These are phyloP conservation scores for Thereva nobilitata DNA, from an alignment of 2,888 invertebrate species.

Conservation along the genomic window DNA sequence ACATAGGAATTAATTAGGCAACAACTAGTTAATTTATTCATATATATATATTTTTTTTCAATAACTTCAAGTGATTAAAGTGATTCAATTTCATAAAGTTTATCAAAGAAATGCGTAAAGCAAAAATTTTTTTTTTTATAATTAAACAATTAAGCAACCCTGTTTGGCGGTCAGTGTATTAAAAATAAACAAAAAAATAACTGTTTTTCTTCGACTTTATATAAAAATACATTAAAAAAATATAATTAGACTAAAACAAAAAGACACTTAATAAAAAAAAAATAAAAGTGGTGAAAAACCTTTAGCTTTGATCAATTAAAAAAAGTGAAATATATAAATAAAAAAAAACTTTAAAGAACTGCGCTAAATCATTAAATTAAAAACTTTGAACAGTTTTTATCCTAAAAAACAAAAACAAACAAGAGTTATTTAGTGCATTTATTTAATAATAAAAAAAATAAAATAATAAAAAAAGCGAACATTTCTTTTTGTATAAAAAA, in stretches of 20 bases:
- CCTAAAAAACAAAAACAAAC: too few species aligned
- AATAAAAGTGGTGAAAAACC: too few species aligned
- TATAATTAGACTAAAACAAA: constrained; percentile 3
- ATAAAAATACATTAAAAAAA: constrained; percentile 11
- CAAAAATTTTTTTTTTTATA: constrained; percentile 22
- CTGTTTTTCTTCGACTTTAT: constrained; percentile 24
- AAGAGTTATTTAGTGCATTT: too few species aligned
- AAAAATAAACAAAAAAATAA: constrained; percentile 20
- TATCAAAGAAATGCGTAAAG: constrained; percentile 29
- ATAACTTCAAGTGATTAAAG: constrained; percentile 34
- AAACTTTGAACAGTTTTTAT: too few species aligned
- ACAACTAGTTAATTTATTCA: constrained; percentile 19
- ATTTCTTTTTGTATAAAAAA: too few species aligned
- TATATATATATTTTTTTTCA: constrained; percentile 10
- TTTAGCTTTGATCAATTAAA: too few species aligned
- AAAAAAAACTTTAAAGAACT: too few species aligned
- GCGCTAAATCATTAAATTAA: too few species aligned
- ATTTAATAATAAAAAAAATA: too few species aligned
- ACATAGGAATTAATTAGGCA: constrained; percentile 39
- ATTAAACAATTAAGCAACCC: constrained; percentile 18
- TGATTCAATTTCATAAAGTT: constrained; percentile 30
- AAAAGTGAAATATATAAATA: too few species aligned
- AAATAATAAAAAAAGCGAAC: too few species aligned
- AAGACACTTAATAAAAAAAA: constrained; percentile 3
- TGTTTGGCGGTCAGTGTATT: constrained; percentile 27